A percentile compares a stretch with the other conserved stretches of the same genome.
Evolutionary conservation across 2,113 vertebrate genomes (phyloP).

Genomic region (Leucoraja erinaceus): DNA sequence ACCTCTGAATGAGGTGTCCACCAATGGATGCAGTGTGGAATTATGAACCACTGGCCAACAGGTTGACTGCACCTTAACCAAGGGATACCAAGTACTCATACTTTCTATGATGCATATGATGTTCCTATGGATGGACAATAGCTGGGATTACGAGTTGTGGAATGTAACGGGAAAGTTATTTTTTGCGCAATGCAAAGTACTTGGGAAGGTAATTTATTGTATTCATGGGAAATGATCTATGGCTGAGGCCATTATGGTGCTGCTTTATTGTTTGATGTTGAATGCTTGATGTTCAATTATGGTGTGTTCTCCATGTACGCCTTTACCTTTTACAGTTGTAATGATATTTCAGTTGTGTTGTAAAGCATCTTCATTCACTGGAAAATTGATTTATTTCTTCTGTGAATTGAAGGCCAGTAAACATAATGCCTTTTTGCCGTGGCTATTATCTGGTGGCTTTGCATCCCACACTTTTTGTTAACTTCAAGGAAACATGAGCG

Average conservation of each 20-base stretch:
- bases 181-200: neutral
- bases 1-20: neutral
- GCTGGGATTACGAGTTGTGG: neutral
- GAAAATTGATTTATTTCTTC: neutral
- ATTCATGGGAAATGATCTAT: neutral
- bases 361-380: neutral
- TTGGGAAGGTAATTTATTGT: neutral
- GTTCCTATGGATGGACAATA: too few relatives aligned
- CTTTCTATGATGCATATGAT: too few relatives aligned
- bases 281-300: too few relatives aligned
- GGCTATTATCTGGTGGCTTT: neutral
- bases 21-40: neutral
- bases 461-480: neutral
- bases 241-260: neutral
- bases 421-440: neutral
- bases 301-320: too few relatives aligned
- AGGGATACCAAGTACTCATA: too few relatives aligned
- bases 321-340: too few relatives aligned
- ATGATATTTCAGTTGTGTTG: too few relatives aligned
- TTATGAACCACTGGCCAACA: neutral
- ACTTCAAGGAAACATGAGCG: neutral
- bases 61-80: neutral
- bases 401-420: neutral
- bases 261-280: neutral
- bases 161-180: neutral